A percentile compares a stretch with the other conserved stretches of the same genome.
Conservation (phyloP, 2,797 vertebrate species). For the Bucorvus abyssinicus region DNA sequence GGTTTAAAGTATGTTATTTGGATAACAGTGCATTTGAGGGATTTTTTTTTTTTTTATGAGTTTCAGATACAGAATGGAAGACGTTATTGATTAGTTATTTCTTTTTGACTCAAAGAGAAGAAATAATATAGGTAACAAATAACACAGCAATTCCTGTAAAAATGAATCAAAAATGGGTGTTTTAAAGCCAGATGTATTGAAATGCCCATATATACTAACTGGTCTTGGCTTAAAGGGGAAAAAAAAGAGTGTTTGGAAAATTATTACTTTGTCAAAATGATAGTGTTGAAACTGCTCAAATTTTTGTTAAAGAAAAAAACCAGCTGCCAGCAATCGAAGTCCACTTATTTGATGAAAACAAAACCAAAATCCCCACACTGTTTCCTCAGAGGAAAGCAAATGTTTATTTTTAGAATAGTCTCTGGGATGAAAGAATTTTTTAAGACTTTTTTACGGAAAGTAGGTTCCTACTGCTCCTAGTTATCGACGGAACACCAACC, state of each 20-base stretch:
- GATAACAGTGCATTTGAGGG: not conserved
- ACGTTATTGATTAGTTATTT: not conserved
- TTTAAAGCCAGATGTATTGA: not conserved
- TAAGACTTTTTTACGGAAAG: not conserved
- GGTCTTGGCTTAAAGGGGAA: not conserved
- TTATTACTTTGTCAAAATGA: not conserved
- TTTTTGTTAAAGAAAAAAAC: not conserved
- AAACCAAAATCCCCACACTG: not conserved
- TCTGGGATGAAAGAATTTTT: not conserved
- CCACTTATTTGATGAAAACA: not conserved
- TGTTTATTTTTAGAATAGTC: not conserved
- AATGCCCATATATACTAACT: not conserved
- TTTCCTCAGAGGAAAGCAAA: not conserved
- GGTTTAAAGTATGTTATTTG: constrained; percentile 42
- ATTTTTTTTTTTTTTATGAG: not conserved
- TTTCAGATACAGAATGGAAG: not conserved
- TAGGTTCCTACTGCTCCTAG: not conserved
- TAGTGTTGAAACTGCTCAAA: not conserved
- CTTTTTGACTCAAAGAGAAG: not conserved
- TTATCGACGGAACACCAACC: not conserved
- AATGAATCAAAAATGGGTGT: not conserved
- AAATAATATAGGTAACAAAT: constrained; percentile 11
- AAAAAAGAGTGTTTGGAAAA: not conserved
- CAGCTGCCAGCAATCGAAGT: not conserved
- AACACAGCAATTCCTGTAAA: not conserved